Evolutionary conservation across 1,140 invertebrate genomes (phyloP).

Genomic region (Calliphora vicina): DNA sequence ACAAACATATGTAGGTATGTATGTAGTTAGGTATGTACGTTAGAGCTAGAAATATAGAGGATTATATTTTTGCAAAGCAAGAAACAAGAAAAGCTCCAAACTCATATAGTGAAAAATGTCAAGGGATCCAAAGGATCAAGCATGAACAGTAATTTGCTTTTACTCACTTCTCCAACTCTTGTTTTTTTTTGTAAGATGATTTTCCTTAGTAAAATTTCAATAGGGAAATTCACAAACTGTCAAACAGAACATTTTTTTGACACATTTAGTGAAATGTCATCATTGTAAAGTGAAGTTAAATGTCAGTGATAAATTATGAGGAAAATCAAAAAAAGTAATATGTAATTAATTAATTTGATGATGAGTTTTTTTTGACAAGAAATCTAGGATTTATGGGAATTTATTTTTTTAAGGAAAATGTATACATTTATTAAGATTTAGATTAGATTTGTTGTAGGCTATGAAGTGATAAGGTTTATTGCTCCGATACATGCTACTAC

Average conservation of each 20-base stretch:
- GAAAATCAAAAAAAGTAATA: too few species aligned
- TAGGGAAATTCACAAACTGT: background rate
- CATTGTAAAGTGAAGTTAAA: background rate
- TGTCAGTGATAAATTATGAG: background rate
- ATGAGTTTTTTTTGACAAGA: too few species aligned
- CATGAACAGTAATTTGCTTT: background rate
- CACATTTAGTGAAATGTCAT: background rate
- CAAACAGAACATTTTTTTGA: background rate
- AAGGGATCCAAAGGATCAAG: background rate
- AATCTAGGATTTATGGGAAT: too few species aligned
- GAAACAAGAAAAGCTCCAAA: background rate
- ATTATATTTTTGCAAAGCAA: background rate
- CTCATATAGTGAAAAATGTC: background rate
- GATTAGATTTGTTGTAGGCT: too few species aligned
- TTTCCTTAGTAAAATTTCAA: too few species aligned
- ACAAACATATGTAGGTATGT: too few species aligned
- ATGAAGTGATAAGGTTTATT: too few species aligned
- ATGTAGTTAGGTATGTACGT: background rate
- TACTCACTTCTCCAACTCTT: background rate
- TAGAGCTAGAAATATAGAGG: background rate
- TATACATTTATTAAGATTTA: too few species aligned
- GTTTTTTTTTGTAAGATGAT: background rate
- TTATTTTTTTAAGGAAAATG: too few species aligned
- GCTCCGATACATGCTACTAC: too few species aligned
- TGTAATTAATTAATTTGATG: too few species aligned